Evolutionary conservation across 2,113 vertebrate species (phyloP).

Genomic region (Sorex fumeus): DNA sequence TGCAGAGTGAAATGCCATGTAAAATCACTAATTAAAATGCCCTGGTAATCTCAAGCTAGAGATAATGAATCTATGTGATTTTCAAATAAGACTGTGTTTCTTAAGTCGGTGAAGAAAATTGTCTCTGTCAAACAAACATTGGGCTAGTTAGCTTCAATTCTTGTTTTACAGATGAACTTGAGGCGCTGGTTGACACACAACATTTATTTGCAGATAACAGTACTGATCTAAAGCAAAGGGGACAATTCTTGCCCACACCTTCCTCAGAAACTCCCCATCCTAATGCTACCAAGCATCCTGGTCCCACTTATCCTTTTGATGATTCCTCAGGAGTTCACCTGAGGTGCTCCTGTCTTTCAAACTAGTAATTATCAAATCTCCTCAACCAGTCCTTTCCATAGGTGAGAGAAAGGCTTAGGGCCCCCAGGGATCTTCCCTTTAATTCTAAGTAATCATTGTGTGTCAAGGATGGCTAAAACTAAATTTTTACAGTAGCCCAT

Average conservation of each 20-base stretch:
- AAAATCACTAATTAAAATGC: not conserved
- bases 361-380: slow-evolving; percentile 62
- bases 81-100: not conserved
- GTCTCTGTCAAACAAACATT: slow-evolving; percentile 27
- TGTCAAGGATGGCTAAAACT: slow-evolving; percentile 20
- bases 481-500: not conserved
- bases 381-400: slow-evolving; percentile 61
- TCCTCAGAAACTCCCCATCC: not conserved
- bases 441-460: slow-evolving; percentile 16
- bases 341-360: slow-evolving; percentile 59
- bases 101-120: not conserved
- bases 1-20: not conserved
- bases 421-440: not conserved
- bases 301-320: slow-evolving; percentile 16
- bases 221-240: not conserved
- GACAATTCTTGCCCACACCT: not conserved
- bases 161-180: not conserved
- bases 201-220: not conserved
- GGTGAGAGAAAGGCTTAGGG: slow-evolving; percentile 19
- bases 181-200: fast-evolving
- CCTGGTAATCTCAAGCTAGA: not conserved
- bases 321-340: slow-evolving; percentile 48
- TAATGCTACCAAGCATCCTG: not conserved
- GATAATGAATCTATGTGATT: not conserved
- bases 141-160: not conserved